Conservation (phyloP, 2,113 vertebrate species). For the Atrichornis clamosus region DNA sequence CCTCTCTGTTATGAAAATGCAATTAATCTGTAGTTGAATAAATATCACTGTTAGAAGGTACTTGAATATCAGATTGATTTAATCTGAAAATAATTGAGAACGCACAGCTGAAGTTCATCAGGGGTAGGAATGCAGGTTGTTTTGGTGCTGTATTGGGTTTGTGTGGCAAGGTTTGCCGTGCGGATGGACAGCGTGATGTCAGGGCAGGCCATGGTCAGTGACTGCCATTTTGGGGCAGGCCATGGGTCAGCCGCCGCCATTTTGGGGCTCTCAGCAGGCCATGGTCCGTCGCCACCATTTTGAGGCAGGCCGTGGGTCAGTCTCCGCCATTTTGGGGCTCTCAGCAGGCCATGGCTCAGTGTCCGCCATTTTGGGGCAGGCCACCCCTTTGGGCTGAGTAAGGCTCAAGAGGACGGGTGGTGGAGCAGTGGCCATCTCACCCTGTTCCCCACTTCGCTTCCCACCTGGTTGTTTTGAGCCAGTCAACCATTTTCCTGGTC, state of each 20-base stretch:
- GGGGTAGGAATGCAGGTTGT: background rate
- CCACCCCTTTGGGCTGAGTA: too few relatives aligned
- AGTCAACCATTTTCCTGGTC: too few relatives aligned
- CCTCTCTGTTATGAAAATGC: background rate
- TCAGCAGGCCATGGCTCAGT: too few relatives aligned
- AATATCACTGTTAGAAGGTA: background rate
- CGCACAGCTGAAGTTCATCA: background rate
- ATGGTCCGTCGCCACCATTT: background rate
- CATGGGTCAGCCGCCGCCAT: too few relatives aligned
- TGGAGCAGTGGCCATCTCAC: background rate
- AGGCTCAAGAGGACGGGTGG: background rate
- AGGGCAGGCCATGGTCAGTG: background rate
- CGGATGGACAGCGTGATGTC: rapidly evolving
- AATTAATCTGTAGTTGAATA: background rate
- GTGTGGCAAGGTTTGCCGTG: background rate
- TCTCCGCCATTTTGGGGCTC: background rate
- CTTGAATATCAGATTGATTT: background rate
- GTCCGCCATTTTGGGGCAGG: too few relatives aligned
- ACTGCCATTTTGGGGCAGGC: background rate
- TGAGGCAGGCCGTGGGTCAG: background rate
- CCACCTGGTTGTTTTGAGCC: background rate
- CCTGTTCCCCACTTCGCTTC: background rate
- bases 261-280: background rate
- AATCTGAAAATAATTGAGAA: background rate
- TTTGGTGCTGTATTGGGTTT: background rate